Base-by-base conservation (phyloP, 2,113 vertebrate species). In the Myotis davidii region DNA sequence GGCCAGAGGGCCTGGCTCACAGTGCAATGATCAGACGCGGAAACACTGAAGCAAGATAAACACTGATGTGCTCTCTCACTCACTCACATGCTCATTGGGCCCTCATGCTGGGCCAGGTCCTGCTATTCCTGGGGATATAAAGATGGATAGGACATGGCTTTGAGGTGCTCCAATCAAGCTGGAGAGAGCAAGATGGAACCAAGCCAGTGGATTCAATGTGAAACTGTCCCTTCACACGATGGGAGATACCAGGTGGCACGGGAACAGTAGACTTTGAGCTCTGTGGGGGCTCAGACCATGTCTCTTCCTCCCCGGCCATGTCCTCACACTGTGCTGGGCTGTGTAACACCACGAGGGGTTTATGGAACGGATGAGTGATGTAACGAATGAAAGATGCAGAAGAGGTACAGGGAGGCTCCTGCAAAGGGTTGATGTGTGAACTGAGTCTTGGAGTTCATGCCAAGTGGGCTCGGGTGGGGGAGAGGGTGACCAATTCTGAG, bases 281-380 rank as follows among this genome's bases (percentile, higher is more conserved):
- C 37, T 5, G 4, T 0, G 6, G 34, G 18, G 3, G 2, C 9
- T 37, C n/a, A 20, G 61, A 4, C n/a, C 2, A 5, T 7, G 45
- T 61, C 50, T 65, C 21, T 70, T 37, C 12, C 17, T 29, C 32
- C 59, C 17, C 20, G 1, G 9, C 42, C 34, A 9, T 65, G 39
- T 37, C 13, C 73, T 73, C 11, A 0, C 5, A 0, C 73, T 37
- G n/a, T 21, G 4, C 45, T 69, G 85, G 5, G 56, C 11, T 37
- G 32, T 25, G 10, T 27, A 20, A 32, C 50, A 20, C 13, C 48
- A 20, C 9, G 2, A 10, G 4, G 48, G 14, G 9, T 21, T 67
- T 59, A 5, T 9, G 61, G 42, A 32, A 56, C 39, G 25, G 48
- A 61, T 45, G 37, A 72, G 48, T 21, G 45, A 93, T 37, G 45